Percentiles rank a stretch among this genome's conserved stretches.
phyloP scores from a whole-genome alignment of 92 coral and sea anemone species.

The Epizoanthus illoricatus region DNA sequence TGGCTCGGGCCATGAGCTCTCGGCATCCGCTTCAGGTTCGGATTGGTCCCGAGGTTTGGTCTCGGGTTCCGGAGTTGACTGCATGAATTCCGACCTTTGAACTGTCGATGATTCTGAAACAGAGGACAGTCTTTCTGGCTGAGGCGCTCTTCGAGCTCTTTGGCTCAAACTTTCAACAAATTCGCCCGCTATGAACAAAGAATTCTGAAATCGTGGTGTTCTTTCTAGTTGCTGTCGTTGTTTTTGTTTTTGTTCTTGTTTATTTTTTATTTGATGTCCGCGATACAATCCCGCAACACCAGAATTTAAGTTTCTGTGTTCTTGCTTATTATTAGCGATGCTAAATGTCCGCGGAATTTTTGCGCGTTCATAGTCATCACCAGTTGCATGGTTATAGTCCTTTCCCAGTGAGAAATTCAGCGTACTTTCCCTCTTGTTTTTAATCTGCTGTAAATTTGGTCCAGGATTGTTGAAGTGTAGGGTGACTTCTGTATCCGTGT shows the following conservation, averaged over 20 bases:
- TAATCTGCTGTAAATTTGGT: background rate
- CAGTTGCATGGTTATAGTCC: background rate
- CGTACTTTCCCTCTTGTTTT: background rate
- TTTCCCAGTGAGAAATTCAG: background rate
- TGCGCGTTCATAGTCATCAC: background rate
- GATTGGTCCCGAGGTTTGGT: slow-evolving; percentile 35
- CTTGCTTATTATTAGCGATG: background rate
- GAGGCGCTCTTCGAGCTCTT: slow-evolving; percentile 15
- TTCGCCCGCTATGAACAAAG: background rate
- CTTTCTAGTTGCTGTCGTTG: background rate
- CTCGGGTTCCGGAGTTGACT: slow-evolving; percentile 34
- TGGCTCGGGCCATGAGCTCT: slow-evolving; percentile 86
- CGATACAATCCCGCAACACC: background rate
- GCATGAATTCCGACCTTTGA: background rate
- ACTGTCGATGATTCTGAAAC: background rate
- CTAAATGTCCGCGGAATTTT: background rate
- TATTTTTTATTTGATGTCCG: background rate
- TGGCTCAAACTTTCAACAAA: background rate
- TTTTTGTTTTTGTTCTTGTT: background rate
- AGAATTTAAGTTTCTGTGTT: background rate
- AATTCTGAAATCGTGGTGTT: background rate
- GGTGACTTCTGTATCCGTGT: too few species aligned
- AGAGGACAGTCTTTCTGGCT: background rate
- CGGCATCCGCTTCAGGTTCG: slow-evolving; percentile 70
- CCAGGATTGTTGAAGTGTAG: background rate